phyloP scores from a whole-genome alignment of 2,888 invertebrate genomes.

The Cryptosula pallasiana region DNA sequence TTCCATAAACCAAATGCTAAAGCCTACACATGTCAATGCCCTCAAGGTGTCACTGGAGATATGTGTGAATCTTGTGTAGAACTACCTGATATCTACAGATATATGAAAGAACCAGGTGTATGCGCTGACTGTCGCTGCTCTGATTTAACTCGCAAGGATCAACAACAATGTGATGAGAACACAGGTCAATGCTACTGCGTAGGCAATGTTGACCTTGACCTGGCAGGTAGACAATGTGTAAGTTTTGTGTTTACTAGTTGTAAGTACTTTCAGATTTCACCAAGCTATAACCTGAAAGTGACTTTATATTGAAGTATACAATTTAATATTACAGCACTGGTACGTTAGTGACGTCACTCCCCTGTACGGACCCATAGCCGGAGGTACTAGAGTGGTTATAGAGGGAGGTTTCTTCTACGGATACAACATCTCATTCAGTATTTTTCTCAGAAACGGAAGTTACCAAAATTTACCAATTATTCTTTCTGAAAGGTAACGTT shows the following conservation, averaged over 20 bases:
- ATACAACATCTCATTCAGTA: too few species aligned
- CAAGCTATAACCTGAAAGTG: too few species aligned
- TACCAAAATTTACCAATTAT: too few species aligned
- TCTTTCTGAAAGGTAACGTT: too few species aligned
- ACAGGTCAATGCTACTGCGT: slow-evolving; percentile 7
- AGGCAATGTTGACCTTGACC: neutral
- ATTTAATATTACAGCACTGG: neutral
- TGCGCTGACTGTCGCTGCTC: neutral
- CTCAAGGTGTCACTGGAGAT: slow-evolving; percentile 11
- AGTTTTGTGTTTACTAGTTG: too few species aligned
- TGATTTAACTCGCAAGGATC: neutral
- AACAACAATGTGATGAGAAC: neutral
- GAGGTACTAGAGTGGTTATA: neutral
- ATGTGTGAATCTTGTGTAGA: neutral
- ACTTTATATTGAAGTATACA: neutral
- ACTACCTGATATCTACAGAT: neutral
- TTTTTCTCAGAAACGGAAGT: too few species aligned
- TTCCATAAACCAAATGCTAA: neutral
- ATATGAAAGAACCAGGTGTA: neutral
- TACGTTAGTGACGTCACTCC: neutral
- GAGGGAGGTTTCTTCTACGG: neutral
- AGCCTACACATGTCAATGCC: neutral
- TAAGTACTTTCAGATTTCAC: too few species aligned
- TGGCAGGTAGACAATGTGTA: slow-evolving; percentile 6
- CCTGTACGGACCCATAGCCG: neutral